Evolutionary conservation across 2,888 invertebrate genomes (phyloP), one percentile per base, ranked within the genome.

Genomic region (Lochmaea capreae): DNA sequence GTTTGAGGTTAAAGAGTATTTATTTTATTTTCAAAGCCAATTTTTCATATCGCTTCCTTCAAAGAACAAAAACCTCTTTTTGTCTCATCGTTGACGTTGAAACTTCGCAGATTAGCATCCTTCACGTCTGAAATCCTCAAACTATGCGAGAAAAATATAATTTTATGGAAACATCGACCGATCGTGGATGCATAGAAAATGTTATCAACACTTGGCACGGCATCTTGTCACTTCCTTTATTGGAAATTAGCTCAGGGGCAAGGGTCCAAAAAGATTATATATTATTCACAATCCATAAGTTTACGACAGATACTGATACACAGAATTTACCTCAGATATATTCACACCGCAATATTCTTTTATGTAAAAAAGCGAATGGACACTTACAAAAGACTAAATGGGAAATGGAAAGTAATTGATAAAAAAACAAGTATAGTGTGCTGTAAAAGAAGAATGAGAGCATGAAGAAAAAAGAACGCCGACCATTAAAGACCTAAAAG

Each of bases 221-320:
- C 12, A 49, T n/a, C 43, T 58, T 46, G 59, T 58, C 58, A 46
- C 59, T 67, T 67, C 67, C 67, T 67, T 67, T 67, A 67, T 67
- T 67, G 67, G 16, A 12, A 67, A 67, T 67, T 67, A 67, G 67
- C 67, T 67, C 57, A 67, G 57, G 59, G 67, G 67, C 57, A 59
- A 18, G 59, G 26, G 67, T 67, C 46, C 59, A 26, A 33, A 59
- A 18, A 67, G 43, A 67, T 67, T 59, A 59, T 26, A 22, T 22
- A 33, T 57, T 10, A 59, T 58, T 12, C 59, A 59, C 39, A 67
- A 67, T 4, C 46, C 67, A 59, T 54, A n/a, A 26, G 57, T 5
- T 42, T 39, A 2, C 18, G 39, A 65, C 65, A 65, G 52, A 52
- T 52, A 52, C 33, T 33, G 52, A 54, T 2, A 6, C 8, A 14